Evolutionary conservation across 2,888 invertebrate genomes (phyloP).

Genomic region (Allolobophora icterica): DNA sequence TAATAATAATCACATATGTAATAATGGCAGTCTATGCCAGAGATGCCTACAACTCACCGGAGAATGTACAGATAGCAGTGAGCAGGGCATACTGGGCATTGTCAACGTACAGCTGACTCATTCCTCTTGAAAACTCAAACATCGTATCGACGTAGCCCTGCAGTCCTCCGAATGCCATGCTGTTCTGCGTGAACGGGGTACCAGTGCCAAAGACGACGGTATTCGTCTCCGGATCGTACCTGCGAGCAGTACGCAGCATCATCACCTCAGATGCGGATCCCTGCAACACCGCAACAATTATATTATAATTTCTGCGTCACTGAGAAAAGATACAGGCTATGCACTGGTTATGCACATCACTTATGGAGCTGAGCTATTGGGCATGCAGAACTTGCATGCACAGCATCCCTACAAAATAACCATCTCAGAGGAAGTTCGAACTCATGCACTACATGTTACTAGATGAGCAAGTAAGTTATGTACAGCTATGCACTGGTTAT

Average conservation of each 20-base stretch:
- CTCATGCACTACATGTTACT: too few relatives aligned
- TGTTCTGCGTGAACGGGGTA: constrained; percentile 91
- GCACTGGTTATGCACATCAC: too few relatives aligned
- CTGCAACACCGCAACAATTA: constrained; percentile 1
- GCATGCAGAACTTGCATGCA: too few relatives aligned
- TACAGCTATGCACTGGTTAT: too few relatives aligned
- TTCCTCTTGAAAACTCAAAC: constrained; percentile 91
- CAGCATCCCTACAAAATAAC: too few relatives aligned
- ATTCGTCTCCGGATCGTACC: constrained; percentile 89
- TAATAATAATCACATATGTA: background rate
- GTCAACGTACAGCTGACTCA: constrained; percentile 93
- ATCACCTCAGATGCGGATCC: constrained; percentile 78
- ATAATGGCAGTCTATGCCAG: background rate
- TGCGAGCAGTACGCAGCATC: constrained; percentile 93
- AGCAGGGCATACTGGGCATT: constrained; percentile 95
- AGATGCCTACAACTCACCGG: constrained; percentile 72
- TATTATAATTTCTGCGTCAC: too few relatives aligned
- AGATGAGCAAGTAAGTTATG: too few relatives aligned
- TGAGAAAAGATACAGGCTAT: too few relatives aligned
- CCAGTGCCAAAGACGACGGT: constrained; percentile 96
- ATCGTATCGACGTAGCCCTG: constrained; percentile 91
- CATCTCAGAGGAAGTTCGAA: too few relatives aligned
- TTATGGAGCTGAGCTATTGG: too few relatives aligned
- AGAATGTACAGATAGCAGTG: constrained; percentile 96
- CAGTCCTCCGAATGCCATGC: constrained; percentile 74